These are phyloP conservation scores for Pseudocheirus occidentalis DNA, from an alignment of 2,797 vertebrate genomes.

Conservation along the genomic window DNA sequence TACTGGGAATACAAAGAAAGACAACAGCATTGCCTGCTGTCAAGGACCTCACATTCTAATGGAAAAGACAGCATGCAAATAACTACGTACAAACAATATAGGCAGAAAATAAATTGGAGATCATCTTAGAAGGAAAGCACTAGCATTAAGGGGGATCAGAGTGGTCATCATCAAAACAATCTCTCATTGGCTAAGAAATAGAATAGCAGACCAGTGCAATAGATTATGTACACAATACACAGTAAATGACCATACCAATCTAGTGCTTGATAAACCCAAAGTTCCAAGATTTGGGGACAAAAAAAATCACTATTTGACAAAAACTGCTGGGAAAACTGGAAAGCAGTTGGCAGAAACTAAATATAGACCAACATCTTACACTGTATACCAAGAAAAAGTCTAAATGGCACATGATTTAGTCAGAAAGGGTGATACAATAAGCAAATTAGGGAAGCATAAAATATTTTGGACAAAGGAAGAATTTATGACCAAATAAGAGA, in stretches of 20 bases:
- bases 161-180: too few relatives aligned
- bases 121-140: background rate
- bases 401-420: background rate
- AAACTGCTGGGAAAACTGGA: background rate
- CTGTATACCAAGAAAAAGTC: too few relatives aligned
- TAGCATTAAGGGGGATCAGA: background rate
- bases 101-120: background rate
- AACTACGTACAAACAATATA: background rate
- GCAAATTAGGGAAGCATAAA: background rate
- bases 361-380: too few relatives aligned
- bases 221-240: too few relatives aligned
- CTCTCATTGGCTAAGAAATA: too few relatives aligned
- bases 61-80: background rate
- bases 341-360: too few relatives aligned
- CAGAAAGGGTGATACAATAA: background rate
- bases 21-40: background rate
- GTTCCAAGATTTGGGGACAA: too few relatives aligned
- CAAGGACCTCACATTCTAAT: background rate
- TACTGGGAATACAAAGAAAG: background rate
- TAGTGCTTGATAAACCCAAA: too few relatives aligned
- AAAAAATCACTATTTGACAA: too few relatives aligned
- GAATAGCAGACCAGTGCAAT: too few relatives aligned
- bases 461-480: background rate
- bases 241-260: too few relatives aligned
- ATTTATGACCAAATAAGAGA: background rate